Percentiles rank a stretch among this genome's conserved stretches.
These are phyloP conservation scores for Schlechtendalia chinensis DNA, from an alignment of 1,140 invertebrate species.

Conservation along the genomic window DNA sequence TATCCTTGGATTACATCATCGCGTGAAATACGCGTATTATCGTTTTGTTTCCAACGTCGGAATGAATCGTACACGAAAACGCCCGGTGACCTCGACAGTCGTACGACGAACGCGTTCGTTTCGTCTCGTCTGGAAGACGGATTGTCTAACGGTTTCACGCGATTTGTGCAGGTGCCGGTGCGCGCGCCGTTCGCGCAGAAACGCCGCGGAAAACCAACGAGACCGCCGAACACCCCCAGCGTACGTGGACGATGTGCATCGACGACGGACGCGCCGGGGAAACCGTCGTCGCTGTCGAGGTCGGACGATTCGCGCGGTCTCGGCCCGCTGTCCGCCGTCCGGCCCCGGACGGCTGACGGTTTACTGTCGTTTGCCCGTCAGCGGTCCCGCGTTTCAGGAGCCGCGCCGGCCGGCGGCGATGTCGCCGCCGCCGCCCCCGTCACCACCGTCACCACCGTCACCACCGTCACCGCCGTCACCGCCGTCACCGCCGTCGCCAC, in stretches of 20 bases:
- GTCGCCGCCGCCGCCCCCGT: too few species aligned
- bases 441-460: too few species aligned
- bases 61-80: not conserved
- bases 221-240: not conserved
- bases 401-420: too few species aligned
- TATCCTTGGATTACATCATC: constrained; percentile 47
- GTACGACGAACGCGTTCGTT: not conserved
- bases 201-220: not conserved
- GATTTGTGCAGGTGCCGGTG: too few species aligned
- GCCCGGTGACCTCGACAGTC: constrained; percentile 30
- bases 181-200: too few species aligned
- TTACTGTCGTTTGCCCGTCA: too few species aligned
- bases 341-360: not conserved
- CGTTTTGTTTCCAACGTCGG: too few species aligned
- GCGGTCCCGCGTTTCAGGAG: too few species aligned
- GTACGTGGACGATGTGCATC: constrained; percentile 40
- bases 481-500: not conserved
- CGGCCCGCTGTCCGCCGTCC: not conserved
- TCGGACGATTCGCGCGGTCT: too few species aligned
- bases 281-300: not conserved
- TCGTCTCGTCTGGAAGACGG: too few species aligned
- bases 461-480: too few species aligned
- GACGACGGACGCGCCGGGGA: constrained; percentile 14
- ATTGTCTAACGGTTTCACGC: too few species aligned
- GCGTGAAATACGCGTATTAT: not conserved